phyloP scores from a whole-genome alignment of 2,888 invertebrate genomes.

The Nomada ferruginata region DNA sequence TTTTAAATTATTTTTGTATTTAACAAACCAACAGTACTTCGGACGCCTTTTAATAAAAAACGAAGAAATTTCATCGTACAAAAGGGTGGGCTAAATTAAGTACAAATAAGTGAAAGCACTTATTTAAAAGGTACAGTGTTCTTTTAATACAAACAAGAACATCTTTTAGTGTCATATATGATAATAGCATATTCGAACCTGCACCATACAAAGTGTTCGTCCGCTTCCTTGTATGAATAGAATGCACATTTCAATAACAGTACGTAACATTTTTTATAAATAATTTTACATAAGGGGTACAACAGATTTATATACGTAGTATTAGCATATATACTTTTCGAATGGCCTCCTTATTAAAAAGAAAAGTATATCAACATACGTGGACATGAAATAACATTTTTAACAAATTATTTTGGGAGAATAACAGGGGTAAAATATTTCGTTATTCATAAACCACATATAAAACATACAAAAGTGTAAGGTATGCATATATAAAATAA shows the following conservation, averaged over 20 bases:
- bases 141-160: constrained; percentile 65
- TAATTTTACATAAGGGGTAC: constrained; percentile 25
- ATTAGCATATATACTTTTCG: constrained; percentile 11
- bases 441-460: constrained; percentile 19
- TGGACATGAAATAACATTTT: constrained; percentile 21
- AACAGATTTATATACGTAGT: constrained; percentile 9
- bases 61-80: background rate
- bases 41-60: background rate
- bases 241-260: constrained; percentile 43
- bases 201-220: constrained; percentile 56
- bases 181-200: constrained; percentile 54
- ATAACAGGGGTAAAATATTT: constrained; percentile 7
- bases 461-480: constrained; percentile 3
- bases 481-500: constrained; percentile 11
- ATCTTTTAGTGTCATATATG: constrained; percentile 55
- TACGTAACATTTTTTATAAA: constrained; percentile 40
- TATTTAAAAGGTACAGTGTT: constrained; percentile 55
- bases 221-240: constrained; percentile 38
- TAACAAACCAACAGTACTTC: background rate
- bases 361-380: constrained; percentile 9
- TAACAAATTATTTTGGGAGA: constrained; percentile 15
- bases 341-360: constrained; percentile 12
- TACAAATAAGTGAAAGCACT: constrained; percentile 30
- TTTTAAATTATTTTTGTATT: background rate
- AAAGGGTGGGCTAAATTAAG: constrained; percentile 23